Conservation (phyloP, 1,140 invertebrate genomes). For the Oreohelix idahoensis region DNA sequence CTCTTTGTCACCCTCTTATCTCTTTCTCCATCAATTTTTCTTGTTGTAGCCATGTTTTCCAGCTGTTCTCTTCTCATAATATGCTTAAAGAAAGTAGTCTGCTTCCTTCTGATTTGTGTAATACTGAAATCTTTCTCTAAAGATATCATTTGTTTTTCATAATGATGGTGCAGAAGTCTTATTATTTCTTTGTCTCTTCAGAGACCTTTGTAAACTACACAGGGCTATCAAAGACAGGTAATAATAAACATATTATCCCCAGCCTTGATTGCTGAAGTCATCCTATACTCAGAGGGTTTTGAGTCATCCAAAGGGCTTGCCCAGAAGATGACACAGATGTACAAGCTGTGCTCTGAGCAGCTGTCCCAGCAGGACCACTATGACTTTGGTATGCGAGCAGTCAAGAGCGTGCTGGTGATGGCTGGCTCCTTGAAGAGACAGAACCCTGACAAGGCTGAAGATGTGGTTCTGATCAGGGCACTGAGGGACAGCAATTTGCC, state of each 20-base stretch:
- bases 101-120: too few species aligned
- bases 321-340: constrained; percentile 92
- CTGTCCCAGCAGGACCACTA: constrained; percentile 94
- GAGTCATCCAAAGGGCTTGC: constrained; percentile 88
- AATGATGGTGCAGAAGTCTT: too few species aligned
- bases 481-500: constrained; percentile 73
- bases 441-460: constrained; percentile 73
- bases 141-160: too few species aligned
- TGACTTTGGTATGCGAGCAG: constrained; percentile 91
- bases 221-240: too few species aligned
- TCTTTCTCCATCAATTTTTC: too few species aligned
- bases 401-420: constrained; percentile 75
- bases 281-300: constrained; percentile 92
- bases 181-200: too few species aligned
- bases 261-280: constrained; percentile 92
- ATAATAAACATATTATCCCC: neutral
- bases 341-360: constrained; percentile 92
- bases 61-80: too few species aligned
- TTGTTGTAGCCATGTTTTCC: too few species aligned
- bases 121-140: too few species aligned
- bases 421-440: constrained; percentile 73
- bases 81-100: too few species aligned
- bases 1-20: too few species aligned
- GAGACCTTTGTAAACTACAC: too few species aligned
- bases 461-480: constrained; percentile 73